A percentile compares a stretch with the other conserved stretches of the same genome.
These are phyloP conservation scores for Drosophila leontia DNA, from an alignment of 1,140 invertebrate genomes.

Conservation along the genomic window DNA sequence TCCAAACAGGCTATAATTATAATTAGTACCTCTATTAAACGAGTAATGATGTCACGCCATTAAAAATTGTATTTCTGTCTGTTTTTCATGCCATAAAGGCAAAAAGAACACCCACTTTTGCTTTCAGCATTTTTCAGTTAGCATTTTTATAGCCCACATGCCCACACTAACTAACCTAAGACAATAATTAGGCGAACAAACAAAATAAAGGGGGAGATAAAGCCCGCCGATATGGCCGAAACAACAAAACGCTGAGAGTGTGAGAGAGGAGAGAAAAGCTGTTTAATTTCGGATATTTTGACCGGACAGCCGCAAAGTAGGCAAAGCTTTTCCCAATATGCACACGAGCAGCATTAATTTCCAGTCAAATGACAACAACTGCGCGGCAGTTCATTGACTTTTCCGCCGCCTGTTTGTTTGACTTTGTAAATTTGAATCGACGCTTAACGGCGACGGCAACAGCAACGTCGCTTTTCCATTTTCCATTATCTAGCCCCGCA, in stretches of 20 bases:
- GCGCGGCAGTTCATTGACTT: constrained; percentile 41
- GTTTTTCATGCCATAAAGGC: not conserved
- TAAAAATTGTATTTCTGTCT: constrained; percentile 3
- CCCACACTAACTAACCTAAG: constrained; percentile 81
- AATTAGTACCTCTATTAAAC: constrained; percentile 3
- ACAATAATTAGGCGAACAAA: constrained; percentile 78
- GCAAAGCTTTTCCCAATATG: constrained; percentile 36
- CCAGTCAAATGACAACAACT: constrained; percentile 28
- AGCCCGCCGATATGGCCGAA: constrained; percentile 4
- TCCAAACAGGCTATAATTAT: constrained; percentile 2
- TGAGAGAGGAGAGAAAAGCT: constrained; percentile 9
- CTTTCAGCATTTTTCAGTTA: constrained; percentile 61
- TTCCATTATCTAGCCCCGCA: constrained; percentile 39
- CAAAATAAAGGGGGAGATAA: constrained; percentile 31
- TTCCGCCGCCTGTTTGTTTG: constrained; percentile 33
- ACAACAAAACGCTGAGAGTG: constrained; percentile 8
- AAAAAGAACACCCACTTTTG: constrained; percentile 64
- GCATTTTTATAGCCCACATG: constrained; percentile 58
- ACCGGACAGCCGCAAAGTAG: constrained; percentile 44
- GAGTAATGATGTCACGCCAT: constrained; percentile 12
- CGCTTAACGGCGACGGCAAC: constrained; percentile 1
- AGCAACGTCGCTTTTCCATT: constrained; percentile 31
- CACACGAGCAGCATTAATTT: constrained; percentile 27
- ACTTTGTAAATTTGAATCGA: constrained; percentile 47
- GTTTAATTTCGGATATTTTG: constrained; percentile 8